phyloP scores from a whole-genome alignment of 2,888 invertebrate species.

The Phyto melanocephala region DNA sequence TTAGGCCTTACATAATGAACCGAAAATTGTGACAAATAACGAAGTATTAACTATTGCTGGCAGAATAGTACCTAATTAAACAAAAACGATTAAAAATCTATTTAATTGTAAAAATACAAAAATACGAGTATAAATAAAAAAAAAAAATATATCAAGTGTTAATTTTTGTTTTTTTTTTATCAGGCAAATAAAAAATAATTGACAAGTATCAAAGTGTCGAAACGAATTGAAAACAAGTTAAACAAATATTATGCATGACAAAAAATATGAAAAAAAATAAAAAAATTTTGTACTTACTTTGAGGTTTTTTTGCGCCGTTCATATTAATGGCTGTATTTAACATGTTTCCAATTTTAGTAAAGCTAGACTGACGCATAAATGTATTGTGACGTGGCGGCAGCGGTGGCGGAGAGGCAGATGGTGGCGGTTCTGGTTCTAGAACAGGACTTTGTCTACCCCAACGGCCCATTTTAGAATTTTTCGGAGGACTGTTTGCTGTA shows the following conservation, averaged over 20 bases:
- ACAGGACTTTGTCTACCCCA: constrained; percentile 78
- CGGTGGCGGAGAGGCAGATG: constrained; percentile 72
- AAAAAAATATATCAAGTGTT: constrained; percentile 23
- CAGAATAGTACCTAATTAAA: too few relatives aligned
- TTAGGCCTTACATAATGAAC: too few relatives aligned
- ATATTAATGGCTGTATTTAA: constrained; percentile 82
- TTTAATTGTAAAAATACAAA: too few relatives aligned
- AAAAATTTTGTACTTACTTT: constrained; percentile 70
- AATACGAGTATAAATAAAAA: background rate
- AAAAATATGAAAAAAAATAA: background rate
- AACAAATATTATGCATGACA: background rate
- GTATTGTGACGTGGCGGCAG: constrained; percentile 73
- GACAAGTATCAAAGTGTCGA: too few relatives aligned
- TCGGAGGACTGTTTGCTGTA: constrained; percentile 60
- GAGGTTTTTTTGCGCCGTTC: constrained; percentile 74
- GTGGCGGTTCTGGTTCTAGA: constrained; percentile 74
- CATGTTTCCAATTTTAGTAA: constrained; percentile 83
- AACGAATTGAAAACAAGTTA: background rate
- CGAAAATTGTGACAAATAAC: too few relatives aligned
- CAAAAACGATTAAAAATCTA: too few relatives aligned
- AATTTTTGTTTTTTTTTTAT: too few relatives aligned
- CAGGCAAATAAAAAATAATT: too few relatives aligned
- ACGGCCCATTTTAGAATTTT: constrained; percentile 74
- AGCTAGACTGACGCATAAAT: constrained; percentile 83
- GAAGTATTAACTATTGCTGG: too few relatives aligned